Evolutionary conservation across 1,140 invertebrate species (phyloP), one percentile per base, ranked within the genome.

Genomic region (Rhizoglyphus robini): DNA sequence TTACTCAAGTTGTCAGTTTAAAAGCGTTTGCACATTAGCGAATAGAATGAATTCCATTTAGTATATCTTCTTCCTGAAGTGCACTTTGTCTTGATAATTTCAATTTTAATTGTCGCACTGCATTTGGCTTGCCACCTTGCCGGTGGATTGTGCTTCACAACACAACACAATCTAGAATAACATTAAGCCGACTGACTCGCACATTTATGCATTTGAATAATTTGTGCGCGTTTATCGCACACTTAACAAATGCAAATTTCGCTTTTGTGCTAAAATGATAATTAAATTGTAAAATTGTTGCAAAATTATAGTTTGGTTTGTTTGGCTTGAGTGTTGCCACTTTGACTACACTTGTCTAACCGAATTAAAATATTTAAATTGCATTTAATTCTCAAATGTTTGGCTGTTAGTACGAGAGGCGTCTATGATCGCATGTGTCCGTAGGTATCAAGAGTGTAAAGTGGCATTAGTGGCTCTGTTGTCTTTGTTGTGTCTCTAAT

Each of bases 361-460:
- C 8, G 51, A 54, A 54, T 54, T 54, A 54, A 54, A 54, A 54
- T 54, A 54, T 54, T 54, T 54, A 54, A 54, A 54, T 54, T 54
- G 51, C 31, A 5, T 8, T 54, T 32, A 20, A 15, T 46, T 46
- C 23, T 46, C 41, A 46, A 46, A 15, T 46, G 41, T 46, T 46
- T 46, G 41, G 41, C 41, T 46, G 41, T 15, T 46, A 23, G 15
- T 46, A 46, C 15, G 15, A 46, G 23, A 46, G 41, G 23, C 15
- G 41, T 23, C 15, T 23, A 46, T 46, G 15, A 46, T 23, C 41
- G 23, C 15, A 23, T 46, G 41, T n/a, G n/a, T n/a, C n/a, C n/a
- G n/a, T n/a, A n/a, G n/a, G n/a, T n/a, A n/a, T n/a, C n/a, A n/a
- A n/a, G n/a, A n/a, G n/a, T n/a, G n/a, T n/a, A n/a, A n/a, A n/a